phyloP scores from a whole-genome alignment of 2,797 vertebrate species.

The Lophotriccus pileatus region DNA sequence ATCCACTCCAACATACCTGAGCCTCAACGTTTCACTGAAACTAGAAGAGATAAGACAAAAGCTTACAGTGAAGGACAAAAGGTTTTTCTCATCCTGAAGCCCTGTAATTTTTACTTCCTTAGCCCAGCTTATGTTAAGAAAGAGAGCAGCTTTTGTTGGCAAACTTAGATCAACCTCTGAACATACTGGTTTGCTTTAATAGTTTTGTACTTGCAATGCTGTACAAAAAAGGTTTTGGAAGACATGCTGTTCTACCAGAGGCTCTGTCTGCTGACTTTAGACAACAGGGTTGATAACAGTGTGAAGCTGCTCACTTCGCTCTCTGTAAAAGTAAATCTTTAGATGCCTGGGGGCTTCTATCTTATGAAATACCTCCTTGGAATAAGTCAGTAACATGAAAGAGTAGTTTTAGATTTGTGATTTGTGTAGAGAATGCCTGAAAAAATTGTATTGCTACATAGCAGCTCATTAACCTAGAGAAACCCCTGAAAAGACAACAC shows the following conservation, averaged over 20 bases:
- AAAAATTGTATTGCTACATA: not conserved
- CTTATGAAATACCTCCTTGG: not conserved
- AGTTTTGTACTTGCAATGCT: not conserved
- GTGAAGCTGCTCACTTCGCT: not conserved
- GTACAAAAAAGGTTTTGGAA: not conserved
- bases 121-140: not conserved
- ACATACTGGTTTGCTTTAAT: not conserved
- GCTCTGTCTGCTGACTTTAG: not conserved
- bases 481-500: not conserved
- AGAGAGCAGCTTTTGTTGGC: not conserved
- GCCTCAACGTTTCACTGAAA: not conserved
- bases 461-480: not conserved
- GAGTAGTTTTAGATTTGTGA: not conserved
- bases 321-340: not conserved
- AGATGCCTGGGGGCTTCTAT: not conserved
- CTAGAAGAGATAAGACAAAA: not conserved
- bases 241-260: fast-evolving
- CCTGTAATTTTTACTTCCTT: not conserved
- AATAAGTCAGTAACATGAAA: not conserved
- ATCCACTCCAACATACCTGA: not conserved
- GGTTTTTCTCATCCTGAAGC: not conserved
- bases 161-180: not conserved
- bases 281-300: not conserved
- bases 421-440: not conserved
- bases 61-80: not conserved